Base-by-base conservation (phyloP, 2,113 vertebrate genomes). In the Gobius niger region DNA sequence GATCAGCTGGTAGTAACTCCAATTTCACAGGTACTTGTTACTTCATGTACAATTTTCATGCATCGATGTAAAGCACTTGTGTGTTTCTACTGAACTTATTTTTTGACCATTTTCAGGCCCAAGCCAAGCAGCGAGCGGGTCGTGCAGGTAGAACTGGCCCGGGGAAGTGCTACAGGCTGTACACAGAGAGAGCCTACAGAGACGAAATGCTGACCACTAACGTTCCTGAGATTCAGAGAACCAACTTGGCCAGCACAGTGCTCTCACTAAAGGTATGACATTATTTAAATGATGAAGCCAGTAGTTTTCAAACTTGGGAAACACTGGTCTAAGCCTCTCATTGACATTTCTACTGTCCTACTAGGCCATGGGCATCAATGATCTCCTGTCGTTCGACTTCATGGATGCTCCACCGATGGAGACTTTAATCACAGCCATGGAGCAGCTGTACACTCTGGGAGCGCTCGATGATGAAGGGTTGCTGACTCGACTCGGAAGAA, bases 391-490 rank as follows among this genome's bases (percentile, higher is more conserved):
- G 12, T 99, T 99, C 63, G 98, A 99, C 90, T 99, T 99, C 60
- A 99, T 99, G 98, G 97, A 99, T 44, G 98, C 97, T 46, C 97
- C 98, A 0, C 98, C 98, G 0, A 99, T 99, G 96, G 98, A 99
- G 87, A 99, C 97, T 0, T 92, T 99, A 16, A 99, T 99, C 85
- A 99, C 96, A 8, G 97, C 98, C 80, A 99, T 99, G 98, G 98
- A 99, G 87, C 97, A 99, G 85, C 92, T 99, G 1, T 99, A 99
- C 85, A 99, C 96, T 0, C 90, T 99, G 81, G 98, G 97, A 56
- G 95, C 98, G 24, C 90, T 99, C 89, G 98, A 99, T 2, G 96
- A 99, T 0, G 98, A 99, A 78, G 98, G 98, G 0, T 85, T 99
- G 46, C 96, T 99, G 52, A 99, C 98, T 4, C 94, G 98, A 0